Evolutionary conservation across 1,140 invertebrate species (phyloP), one percentile per base, ranked within the genome.

Genomic region (Atta texana): DNA sequence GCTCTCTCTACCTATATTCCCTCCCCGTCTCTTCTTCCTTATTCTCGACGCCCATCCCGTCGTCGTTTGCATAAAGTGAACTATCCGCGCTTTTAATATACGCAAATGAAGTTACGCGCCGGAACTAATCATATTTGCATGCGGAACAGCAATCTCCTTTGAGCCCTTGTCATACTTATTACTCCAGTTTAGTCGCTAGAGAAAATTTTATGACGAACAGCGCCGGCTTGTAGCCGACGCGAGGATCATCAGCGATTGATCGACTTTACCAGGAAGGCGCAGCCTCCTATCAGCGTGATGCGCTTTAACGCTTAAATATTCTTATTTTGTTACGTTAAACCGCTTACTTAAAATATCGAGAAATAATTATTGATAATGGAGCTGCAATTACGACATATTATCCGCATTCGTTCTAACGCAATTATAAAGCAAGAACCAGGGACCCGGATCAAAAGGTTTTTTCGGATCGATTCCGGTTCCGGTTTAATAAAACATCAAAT

Each of bases 111-210:
- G 92, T 94, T 94, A 94, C 91, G 88, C 90, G 91, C 90, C 92
- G 92, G 92, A 94, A 95, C 94, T 95, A 94, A 94, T 94, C 91
- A 92, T 94, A 94, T 95, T 95, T 94, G 93, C 93, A 95, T 94
- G 92, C 90, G 91, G 88, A 95, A 91, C 92, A 92, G 92, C 93
- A 92, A 93, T 94, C 92, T 93, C 91, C 92, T 94, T 94, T 93
- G 92, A 95, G 87, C 88, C 87, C 89, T 91, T 85, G 90, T 85
- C 84, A 88, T 80, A 87, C 89, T 91, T 91, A 91, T 91, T 91
- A 88, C 84, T 87, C 64, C 87, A 87, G 78, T 87, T 91, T 90
- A 91, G 89, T 88, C 75, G 84, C 75, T 57, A 64, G 44, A 24
- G 87, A 87, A 85, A 88, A 51, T 76, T 90, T 86, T 86, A 90